A percentile compares a stretch with the other conserved stretches of the same genome.
phyloP scores from a whole-genome alignment of 2,888 invertebrate genomes.

The Papilio demoleus region DNA sequence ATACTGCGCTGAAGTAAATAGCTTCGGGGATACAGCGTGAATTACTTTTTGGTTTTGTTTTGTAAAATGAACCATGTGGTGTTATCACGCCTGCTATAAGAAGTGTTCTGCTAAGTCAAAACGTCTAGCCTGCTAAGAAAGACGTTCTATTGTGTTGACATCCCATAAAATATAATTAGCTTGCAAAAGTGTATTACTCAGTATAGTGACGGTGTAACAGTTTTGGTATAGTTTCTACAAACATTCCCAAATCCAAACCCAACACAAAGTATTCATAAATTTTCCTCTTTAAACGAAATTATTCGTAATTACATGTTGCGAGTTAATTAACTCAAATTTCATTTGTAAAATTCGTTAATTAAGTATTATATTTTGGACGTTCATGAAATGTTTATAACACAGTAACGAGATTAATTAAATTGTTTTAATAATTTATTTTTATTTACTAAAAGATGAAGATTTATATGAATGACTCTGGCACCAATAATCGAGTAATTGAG shows the following conservation, averaged over 20 bases:
- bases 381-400: constrained; percentile 2
- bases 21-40: constrained; percentile 11
- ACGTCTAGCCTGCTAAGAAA: too few species aligned
- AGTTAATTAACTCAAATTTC: constrained; percentile 22
- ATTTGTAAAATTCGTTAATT: constrained; percentile 20
- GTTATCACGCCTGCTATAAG: neutral
- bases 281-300: constrained; percentile 18
- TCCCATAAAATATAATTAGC: too few species aligned
- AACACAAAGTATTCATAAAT: neutral
- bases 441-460: neutral
- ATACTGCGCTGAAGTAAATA: constrained; percentile 26
- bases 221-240: neutral
- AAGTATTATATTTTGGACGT: constrained; percentile 15
- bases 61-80: neutral
- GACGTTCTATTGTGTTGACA: too few species aligned
- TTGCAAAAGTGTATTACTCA: too few species aligned
- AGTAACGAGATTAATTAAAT: constrained; percentile 1
- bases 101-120: too few species aligned
- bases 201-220: too few species aligned
- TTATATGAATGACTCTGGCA: too few species aligned
- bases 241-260: too few species aligned
- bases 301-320: constrained; percentile 19
- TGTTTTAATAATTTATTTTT: neutral
- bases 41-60: constrained; percentile 21
- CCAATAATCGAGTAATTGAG: too few species aligned